phyloP scores from a whole-genome alignment of 1,140 invertebrate species.

The Sinonovacula constricta region DNA sequence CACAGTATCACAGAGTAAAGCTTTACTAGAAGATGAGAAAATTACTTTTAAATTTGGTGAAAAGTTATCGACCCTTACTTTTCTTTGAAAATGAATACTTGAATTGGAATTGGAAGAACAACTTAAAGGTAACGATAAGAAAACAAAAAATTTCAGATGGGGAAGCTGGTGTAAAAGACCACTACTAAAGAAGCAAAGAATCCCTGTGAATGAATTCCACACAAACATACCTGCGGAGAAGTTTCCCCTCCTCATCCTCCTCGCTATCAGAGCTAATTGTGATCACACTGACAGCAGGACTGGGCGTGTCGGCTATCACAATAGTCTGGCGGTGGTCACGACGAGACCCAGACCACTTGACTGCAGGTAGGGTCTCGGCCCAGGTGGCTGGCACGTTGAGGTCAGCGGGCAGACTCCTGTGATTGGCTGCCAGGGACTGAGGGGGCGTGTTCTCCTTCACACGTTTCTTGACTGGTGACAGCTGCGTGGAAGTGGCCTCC shows the following conservation, averaged over 20 bases:
- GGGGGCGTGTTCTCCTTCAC: slow-evolving; percentile 97
- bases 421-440: slow-evolving; percentile 64
- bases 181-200: no score
- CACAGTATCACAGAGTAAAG: no score
- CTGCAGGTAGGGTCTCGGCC: slow-evolving; percentile 21
- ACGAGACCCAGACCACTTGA: slow-evolving; percentile 26
- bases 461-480: slow-evolving; percentile 98
- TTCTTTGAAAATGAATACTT: no score
- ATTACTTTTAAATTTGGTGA: no score
- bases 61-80: no score
- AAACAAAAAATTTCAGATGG: no score
- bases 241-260: slow-evolving; percentile 81
- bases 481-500: slow-evolving; percentile 87
- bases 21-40: no score
- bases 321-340: slow-evolving; percentile 84
- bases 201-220: no score
- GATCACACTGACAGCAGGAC: slow-evolving; percentile 91
- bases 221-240: slow-evolving; percentile 29
- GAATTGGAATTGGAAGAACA: no score
- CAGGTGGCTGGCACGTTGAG: slow-evolving; percentile 33
- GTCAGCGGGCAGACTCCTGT: slow-evolving; percentile 30
- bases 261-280: slow-evolving; percentile 98
- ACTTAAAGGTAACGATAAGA: no score
- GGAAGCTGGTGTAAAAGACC: no score
- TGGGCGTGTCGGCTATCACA: slow-evolving; percentile 94